These are phyloP conservation scores for Cricetomys ansorgei DNA, from an alignment of 2,113 vertebrate genomes.

Conservation along the genomic window DNA sequence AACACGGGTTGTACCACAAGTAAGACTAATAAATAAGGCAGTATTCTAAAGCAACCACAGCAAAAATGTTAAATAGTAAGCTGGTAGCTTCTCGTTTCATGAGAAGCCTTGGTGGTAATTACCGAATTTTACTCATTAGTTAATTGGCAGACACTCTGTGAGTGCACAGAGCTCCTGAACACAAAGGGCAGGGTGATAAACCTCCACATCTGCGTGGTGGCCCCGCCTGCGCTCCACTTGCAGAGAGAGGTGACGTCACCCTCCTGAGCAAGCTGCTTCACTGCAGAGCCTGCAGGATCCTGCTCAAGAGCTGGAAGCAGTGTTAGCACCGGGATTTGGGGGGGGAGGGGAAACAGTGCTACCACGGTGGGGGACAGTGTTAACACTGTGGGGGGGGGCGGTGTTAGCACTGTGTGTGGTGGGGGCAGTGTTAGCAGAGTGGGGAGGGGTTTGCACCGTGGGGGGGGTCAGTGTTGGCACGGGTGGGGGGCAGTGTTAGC, in stretches of 20 bases:
- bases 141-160: background rate
- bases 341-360: too few species aligned
- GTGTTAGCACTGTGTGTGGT: background rate
- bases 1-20: conserved; percentile 23
- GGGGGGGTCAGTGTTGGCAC: too few species aligned
- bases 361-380: background rate
- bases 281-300: conserved; percentile 75
- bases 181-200: conserved; percentile 65
- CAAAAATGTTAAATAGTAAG: background rate
- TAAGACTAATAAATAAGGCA: conserved; percentile 3
- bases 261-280: background rate
- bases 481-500: too few species aligned
- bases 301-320: background rate
- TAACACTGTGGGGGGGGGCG: too few species aligned
- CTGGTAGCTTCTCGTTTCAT: background rate
- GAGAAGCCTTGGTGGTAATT: conserved; percentile 7
- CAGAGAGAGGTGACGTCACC: conserved; percentile 85
- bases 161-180: background rate
- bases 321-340: background rate
- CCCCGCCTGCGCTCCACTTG: conserved; percentile 54
- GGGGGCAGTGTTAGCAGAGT: background rate
- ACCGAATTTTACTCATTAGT: conserved; percentile 52
- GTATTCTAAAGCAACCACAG: conserved; percentile 33
- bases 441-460: too few species aligned
- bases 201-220: background rate